phyloP scores from a whole-genome alignment of 2,113 vertebrate genomes.

The Halichoerus grypus region DNA sequence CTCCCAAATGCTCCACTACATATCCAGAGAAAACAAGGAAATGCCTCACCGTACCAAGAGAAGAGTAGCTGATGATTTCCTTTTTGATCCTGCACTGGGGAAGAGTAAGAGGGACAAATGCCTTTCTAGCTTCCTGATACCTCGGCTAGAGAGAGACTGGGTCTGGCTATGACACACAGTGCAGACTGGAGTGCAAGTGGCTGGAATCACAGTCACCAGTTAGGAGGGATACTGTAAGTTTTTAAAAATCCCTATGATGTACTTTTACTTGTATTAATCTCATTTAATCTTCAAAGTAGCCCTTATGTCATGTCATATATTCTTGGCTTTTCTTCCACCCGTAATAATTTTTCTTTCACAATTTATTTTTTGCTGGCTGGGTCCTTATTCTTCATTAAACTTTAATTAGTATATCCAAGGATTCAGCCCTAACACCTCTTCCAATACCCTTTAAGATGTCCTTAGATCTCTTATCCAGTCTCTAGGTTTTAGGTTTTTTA shows the following conservation, averaged over 20 bases:
- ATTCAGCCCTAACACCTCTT: not conserved
- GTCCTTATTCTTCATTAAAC: conserved; percentile 14
- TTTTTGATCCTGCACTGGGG: not conserved
- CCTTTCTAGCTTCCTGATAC: not conserved
- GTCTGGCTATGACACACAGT: not conserved
- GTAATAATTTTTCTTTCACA: not conserved
- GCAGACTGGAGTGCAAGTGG: not conserved
- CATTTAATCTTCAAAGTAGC: conserved; percentile 14
- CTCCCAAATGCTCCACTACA: not conserved
- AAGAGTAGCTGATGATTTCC: not conserved
- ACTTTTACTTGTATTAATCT: not conserved
- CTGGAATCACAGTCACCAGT: not conserved
- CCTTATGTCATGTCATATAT: not conserved
- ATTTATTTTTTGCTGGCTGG: not conserved
- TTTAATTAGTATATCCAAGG: not conserved
- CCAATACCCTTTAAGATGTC: not conserved
- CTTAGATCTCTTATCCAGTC: not conserved
- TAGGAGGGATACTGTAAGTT: not conserved
- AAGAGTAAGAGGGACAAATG: not conserved
- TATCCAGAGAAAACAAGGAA: not conserved
- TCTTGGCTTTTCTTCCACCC: not conserved
- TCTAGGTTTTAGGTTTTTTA: not conserved
- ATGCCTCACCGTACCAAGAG: not conserved
- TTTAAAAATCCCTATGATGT: not conserved
- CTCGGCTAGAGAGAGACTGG: not conserved